Evolutionary conservation across 2,888 invertebrate species (phyloP).

Genomic region (Drosophila monieri): DNA sequence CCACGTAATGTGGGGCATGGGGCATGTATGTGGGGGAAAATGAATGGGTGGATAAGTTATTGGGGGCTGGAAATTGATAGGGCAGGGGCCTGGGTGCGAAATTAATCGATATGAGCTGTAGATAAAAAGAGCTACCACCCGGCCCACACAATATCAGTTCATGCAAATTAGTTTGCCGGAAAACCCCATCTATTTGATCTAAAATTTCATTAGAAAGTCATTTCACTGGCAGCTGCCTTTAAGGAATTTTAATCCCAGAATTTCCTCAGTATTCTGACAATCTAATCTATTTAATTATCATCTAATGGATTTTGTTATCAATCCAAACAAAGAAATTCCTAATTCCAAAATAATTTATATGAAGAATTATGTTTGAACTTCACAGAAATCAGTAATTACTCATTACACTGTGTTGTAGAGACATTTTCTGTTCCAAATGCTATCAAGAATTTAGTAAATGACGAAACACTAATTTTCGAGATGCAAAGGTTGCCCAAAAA

Average conservation of each 20-base stretch:
- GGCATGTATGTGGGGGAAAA: constrained; percentile 3
- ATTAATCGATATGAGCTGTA: constrained; percentile 1
- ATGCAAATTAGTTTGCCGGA: background rate
- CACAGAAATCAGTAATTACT: background rate
- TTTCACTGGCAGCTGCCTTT: background rate
- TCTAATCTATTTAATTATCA: background rate
- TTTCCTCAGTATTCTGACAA: background rate
- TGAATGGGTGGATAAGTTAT: constrained; percentile 29
- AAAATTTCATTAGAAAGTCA: too few species aligned
- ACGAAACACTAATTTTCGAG: background rate
- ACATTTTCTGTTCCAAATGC: background rate
- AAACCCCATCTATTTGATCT: background rate
- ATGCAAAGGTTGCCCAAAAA: constrained; percentile 23
- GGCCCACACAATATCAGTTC: background rate
- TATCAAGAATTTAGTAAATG: background rate
- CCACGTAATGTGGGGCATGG: constrained; percentile 35
- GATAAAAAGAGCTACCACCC: background rate
- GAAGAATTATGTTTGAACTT: background rate
- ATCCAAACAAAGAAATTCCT: background rate
- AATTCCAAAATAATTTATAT: background rate
- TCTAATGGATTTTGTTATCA: constrained; percentile 1
- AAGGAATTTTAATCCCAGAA: background rate
- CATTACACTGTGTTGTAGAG: background rate
- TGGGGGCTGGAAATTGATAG: constrained; percentile 18
- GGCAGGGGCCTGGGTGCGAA: background rate